Percentiles rank a stretch among this genome's conserved stretches.
These are phyloP conservation scores for Lophius piscatorius DNA, from an alignment of 2,113 vertebrate species.

Conservation along the genomic window DNA sequence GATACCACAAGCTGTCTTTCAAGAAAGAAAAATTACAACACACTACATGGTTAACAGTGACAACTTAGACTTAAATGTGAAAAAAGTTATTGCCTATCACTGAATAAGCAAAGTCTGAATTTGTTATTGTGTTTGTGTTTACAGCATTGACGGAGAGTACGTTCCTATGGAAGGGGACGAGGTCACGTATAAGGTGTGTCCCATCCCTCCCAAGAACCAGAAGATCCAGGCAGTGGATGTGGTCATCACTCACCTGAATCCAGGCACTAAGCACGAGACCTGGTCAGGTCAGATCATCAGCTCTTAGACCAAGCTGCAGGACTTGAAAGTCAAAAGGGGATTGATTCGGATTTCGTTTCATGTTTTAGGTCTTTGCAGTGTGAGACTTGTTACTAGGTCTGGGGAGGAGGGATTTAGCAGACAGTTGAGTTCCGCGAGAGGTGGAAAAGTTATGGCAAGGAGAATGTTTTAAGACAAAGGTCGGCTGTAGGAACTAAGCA, in stretches of 20 bases:
- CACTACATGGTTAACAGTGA: neutral
- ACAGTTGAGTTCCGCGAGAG: neutral
- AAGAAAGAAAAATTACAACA: too few relatives aligned
- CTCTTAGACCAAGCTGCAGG: slow-evolving; percentile 80
- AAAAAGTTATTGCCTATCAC: neutral
- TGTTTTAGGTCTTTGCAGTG: slow-evolving; percentile 19
- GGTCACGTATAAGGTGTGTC: slow-evolving; percentile 97
- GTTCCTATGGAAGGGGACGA: slow-evolving; percentile 97
- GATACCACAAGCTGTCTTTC: too few relatives aligned
- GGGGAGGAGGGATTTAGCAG: slow-evolving; percentile 7
- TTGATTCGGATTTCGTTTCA: slow-evolving; percentile 26
- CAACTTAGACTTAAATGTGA: neutral
- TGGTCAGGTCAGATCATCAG: slow-evolving; percentile 97
- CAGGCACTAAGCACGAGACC: slow-evolving; percentile 95
- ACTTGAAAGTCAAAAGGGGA: neutral
- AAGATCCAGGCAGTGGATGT: slow-evolving; percentile 98
- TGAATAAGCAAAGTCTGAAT: neutral
- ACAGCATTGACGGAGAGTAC: slow-evolving; percentile 97
- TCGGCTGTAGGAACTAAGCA: slow-evolving; percentile 9
- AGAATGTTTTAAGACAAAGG: neutral
- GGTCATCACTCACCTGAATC: slow-evolving; percentile 93
- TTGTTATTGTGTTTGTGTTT: neutral
- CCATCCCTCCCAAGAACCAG: slow-evolving; percentile 97
- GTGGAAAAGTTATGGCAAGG: neutral
- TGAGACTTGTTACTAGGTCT: slow-evolving; percentile 12